A percentile compares a stretch with the other conserved stretches of the same genome.
Evolutionary conservation across 1,140 invertebrate genomes (phyloP).

Genomic region (Cyclina sinensis): DNA sequence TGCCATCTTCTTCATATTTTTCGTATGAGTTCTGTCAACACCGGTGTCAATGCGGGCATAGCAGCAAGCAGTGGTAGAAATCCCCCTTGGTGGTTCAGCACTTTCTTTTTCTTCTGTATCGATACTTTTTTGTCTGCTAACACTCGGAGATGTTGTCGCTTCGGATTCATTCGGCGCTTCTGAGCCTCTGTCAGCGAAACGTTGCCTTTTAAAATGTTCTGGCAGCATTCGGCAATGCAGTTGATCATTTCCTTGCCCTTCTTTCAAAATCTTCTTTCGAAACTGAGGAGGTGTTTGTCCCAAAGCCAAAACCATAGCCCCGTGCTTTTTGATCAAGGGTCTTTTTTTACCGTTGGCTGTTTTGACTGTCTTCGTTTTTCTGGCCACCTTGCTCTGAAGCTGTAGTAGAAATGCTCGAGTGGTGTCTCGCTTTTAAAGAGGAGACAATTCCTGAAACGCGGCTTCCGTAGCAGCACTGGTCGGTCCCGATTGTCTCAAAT

Average conservation of each 20-base stretch:
- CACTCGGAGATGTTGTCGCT: slow-evolving; percentile 2
- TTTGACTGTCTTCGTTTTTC: too few species aligned
- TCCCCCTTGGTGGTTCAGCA: slow-evolving; percentile 13
- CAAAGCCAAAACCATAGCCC: too few species aligned
- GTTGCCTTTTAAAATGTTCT: slow-evolving; percentile 36
- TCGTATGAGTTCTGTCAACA: neutral
- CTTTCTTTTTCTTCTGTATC: slow-evolving; percentile 4
- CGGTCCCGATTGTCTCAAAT: too few species aligned
- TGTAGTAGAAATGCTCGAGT: too few species aligned
- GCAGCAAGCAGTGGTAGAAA: neutral
- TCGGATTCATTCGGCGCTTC: neutral
- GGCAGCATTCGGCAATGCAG: neutral
- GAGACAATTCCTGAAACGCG: too few species aligned
- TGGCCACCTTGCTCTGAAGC: too few species aligned
- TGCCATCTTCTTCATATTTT: slow-evolving; percentile 1
- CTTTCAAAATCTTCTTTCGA: slow-evolving; percentile 17
- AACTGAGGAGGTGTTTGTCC: neutral
- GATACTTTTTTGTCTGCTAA: slow-evolving; percentile 24
- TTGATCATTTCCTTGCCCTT: neutral
- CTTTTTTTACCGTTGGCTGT: too few species aligned
- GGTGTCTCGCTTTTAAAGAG: too few species aligned
- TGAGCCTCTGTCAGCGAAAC: slow-evolving; percentile 16
- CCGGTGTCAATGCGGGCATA: neutral
- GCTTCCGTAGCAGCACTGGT: too few species aligned
- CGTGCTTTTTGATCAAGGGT: too few species aligned